These are phyloP conservation scores for Cryptoblepharus egeriae DNA, from an alignment of 2,797 vertebrate genomes.

Conservation along the genomic window DNA sequence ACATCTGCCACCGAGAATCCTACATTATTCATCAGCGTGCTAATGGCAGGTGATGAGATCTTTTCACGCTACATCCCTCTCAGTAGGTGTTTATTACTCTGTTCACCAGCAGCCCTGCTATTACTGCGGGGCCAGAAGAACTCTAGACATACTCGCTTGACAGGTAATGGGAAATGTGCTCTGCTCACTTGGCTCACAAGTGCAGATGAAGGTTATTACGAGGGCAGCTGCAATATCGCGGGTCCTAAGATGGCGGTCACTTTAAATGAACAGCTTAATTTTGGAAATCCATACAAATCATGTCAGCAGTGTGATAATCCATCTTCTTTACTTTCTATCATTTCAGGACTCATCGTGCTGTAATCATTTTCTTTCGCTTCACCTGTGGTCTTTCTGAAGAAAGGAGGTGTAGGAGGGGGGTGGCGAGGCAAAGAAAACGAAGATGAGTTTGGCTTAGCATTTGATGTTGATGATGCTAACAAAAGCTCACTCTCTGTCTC, in stretches of 20 bases:
- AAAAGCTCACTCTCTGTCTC: conserved; percentile 69
- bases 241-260: conserved; percentile 78
- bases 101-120: conserved; percentile 85
- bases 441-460: conserved; percentile 71
- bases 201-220: conserved; percentile 84
- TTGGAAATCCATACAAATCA: conserved; percentile 83
- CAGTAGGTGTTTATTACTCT: conserved; percentile 87
- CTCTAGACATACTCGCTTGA: conserved; percentile 80
- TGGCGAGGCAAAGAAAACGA: conserved; percentile 43
- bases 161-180: conserved; percentile 85
- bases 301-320: conserved; percentile 79
- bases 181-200: conserved; percentile 82
- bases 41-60: conserved; percentile 90
- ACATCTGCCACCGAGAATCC: conserved; percentile 83
- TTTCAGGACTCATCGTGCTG: conserved; percentile 78
- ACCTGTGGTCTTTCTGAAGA: conserved; percentile 81
- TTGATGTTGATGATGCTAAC: conserved; percentile 62
- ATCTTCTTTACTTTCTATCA: conserved; percentile 81
- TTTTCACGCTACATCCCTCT: conserved; percentile 86
- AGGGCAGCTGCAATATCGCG: conserved; percentile 75
- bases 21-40: conserved; percentile 86
- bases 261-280: conserved; percentile 83
- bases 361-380: conserved; percentile 79
- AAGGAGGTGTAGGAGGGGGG: conserved; percentile 43
- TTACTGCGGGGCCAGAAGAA: conserved; percentile 82